phyloP scores from a whole-genome alignment of 92 coral and sea anemone genomes.

The Ricordea florida region DNA sequence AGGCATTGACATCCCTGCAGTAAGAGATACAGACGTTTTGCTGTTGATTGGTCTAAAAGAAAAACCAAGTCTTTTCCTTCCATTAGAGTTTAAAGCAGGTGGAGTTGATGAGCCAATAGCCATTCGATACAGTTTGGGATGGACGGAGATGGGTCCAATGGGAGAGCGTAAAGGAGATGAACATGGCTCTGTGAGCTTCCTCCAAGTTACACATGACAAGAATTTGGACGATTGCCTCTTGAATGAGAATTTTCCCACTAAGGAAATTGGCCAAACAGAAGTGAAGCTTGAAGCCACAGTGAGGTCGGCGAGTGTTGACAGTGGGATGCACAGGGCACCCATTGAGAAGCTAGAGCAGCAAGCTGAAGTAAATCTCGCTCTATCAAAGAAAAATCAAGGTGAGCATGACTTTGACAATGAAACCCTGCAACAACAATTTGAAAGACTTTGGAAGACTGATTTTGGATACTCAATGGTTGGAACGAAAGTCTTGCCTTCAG shows the following conservation, averaged over 20 bases:
- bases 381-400: too few species aligned
- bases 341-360: too few species aligned
- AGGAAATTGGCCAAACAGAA: not conserved
- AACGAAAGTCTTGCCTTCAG: too few species aligned
- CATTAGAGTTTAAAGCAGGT: conserved; percentile 16
- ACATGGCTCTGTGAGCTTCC: conserved; percentile 12
- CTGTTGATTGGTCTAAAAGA: conserved; percentile 28
- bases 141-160: conserved; percentile 53
- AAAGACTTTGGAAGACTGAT: too few species aligned
- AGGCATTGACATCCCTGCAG: not conserved
- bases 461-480: too few species aligned
- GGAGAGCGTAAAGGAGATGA: conserved; percentile 22
- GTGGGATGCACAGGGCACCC: too few species aligned
- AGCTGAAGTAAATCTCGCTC: too few species aligned
- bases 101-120: conserved; percentile 18
- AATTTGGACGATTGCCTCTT: not conserved
- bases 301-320: too few species aligned
- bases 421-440: too few species aligned
- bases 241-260: too few species aligned
- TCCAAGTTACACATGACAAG: not conserved
- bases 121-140: too few species aligned
- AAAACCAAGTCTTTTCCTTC: conserved; percentile 38
- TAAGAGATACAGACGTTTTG: conserved; percentile 2
- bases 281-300: not conserved
- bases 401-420: too few species aligned